Conservation (phyloP, 2,888 invertebrate species). For the Pristionchus maxplancki region DNA sequence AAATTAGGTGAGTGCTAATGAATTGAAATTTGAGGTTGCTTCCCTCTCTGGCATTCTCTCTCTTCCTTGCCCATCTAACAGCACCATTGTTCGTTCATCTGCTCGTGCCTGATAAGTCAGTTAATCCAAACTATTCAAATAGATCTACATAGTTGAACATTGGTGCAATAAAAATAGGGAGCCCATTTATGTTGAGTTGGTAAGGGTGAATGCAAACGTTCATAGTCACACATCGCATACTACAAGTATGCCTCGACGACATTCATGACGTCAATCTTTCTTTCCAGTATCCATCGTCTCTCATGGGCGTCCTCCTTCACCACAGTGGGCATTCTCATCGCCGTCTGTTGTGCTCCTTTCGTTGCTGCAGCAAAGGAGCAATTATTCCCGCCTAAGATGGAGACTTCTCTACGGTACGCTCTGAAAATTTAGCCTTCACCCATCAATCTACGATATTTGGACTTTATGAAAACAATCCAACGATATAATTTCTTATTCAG, state of each 20-base stretch:
- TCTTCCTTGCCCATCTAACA: constrained; percentile 6
- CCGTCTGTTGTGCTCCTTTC: constrained; percentile 38
- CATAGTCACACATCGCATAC: too few relatives aligned
- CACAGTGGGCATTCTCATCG: not conserved
- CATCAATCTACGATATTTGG: too few relatives aligned
- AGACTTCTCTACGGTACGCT: not conserved
- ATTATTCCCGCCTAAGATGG: constrained; percentile 17
- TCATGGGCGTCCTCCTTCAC: not conserved
- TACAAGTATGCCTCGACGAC: too few relatives aligned
- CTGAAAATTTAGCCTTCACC: too few relatives aligned
- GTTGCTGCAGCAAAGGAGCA: not conserved
- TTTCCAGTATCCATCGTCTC: not conserved
- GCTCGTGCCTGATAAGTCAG: not conserved
- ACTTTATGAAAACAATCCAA: too few relatives aligned
- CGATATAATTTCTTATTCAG: not conserved
- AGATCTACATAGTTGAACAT: not conserved
- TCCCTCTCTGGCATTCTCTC: not conserved
- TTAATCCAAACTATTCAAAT: not conserved
- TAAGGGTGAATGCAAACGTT: too few relatives aligned
- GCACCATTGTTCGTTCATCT: not conserved
- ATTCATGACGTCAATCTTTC: not conserved
- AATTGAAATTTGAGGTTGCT: too few relatives aligned
- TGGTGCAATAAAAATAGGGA: too few relatives aligned
- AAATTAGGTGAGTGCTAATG: too few relatives aligned
- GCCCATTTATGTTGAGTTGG: too few relatives aligned